Base-by-base conservation (phyloP, 2,113 vertebrate species). In the Sminthopsis crassicaudata region DNA sequence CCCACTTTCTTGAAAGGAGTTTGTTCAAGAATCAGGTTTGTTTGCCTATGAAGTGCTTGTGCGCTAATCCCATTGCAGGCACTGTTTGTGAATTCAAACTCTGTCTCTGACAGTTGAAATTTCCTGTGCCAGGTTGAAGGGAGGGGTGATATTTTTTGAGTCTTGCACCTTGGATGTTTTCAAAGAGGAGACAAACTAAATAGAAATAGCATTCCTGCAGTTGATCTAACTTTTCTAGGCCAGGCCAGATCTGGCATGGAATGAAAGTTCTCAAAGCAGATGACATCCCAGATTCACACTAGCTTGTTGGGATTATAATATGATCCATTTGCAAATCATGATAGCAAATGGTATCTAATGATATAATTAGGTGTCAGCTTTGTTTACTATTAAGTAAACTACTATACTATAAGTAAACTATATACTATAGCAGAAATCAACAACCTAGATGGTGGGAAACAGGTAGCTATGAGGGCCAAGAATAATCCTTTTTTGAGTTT, bases 81-180 rank as follows among this genome's bases (percentile, higher is more conserved):
- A 96, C 55, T 97, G 95, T 46, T 51, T 94, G 57, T 84, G 92
- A 95, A 53, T 93, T 97, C 60, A 88, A 46, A 0, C 67, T 93
- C 91, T 92, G 24, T 94, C 89, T 92, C 19, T 94, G 96, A 93
- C 51, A 94, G 95, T 94, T 89, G 90, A 25, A 36, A 84, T 96
- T 97, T 97, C 95, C 97, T 98, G 53, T 53, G 12, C 51, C 51
- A 42, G 89, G 94, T 91, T 91, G 88, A 23, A 92, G 91, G 89
- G 92, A 98, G 94, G 25, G 94, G 55, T 50, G 6, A 95, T 93
- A 26, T 94, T 96, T 92, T 96, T 92, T 95, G 96, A 91, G 51
- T 95, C n/a, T 76, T 46, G 97, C 95, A 96, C 97, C 67, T 90
- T 96, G 96, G 96, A 60, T 95, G 93, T 98, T 95, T 96, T 54